Base-by-base conservation (phyloP, 1,140 invertebrate genomes). In the Brachionus angularis region DNA sequence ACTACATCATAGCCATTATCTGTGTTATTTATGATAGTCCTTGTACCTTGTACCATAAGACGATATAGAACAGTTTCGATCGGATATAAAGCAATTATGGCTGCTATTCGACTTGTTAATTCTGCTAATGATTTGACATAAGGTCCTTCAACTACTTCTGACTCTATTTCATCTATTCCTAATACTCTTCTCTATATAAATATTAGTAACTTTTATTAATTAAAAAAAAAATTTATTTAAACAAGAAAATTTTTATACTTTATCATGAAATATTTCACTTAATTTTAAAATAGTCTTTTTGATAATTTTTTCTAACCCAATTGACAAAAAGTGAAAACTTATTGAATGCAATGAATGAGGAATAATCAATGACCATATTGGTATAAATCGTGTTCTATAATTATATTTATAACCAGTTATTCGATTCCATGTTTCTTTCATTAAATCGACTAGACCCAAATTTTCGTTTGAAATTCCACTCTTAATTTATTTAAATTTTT, bases 61-160 rank as follows among this genome's bases (percentile, higher is more conserved):
- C 70, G 50, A 58, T 55, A 55, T 12, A 71, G 14, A 27, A 71
- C 39, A 25, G 70, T 71, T 52, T 71, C 70, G 23, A 55, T 49
- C 29, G 70, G 70, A 42, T 71, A 71, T 23, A 70, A 29, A 47
- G 29, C 8, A 12, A 36, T 12, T 7, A 27, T 50, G 14, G 62
- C 39, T 12, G 39, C 16, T 12, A 67, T 21, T 47, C 47, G 44
- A 47, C 62, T 47, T 3, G 47, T 23, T 16, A 67, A 33, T 47
- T 67, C 42, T 7, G 42, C 31, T 18, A 67, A 31, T 21, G 62
- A 21, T 18, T 33, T 50, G 5, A 8, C 7, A 47, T 49, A 67
- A 18, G 62, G 62, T 21, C 29, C 36, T 12, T 67, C 62, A 5
- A 67, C 62, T 1, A 67, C 42, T 47, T 67, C 62, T 29, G 14